Evolutionary conservation across 2,113 vertebrate genomes (phyloP).

Genomic region (Oncorhynchus masou): DNA sequence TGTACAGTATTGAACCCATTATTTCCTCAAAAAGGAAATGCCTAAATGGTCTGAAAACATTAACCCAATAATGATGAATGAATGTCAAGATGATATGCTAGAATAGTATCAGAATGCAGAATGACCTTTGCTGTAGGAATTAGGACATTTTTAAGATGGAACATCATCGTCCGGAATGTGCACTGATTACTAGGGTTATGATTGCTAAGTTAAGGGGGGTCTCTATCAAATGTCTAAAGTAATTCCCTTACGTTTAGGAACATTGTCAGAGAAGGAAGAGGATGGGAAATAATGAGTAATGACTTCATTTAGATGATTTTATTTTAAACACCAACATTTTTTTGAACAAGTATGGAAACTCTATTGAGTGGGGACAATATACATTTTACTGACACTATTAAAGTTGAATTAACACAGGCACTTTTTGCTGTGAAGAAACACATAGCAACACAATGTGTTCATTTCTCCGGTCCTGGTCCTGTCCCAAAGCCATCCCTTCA

Average conservation of each 20-base stretch:
- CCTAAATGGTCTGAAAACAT: constrained; percentile 42
- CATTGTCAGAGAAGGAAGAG: too few species aligned
- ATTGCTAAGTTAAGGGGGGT: too few species aligned
- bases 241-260: too few species aligned
- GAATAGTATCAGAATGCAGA: constrained; percentile 31
- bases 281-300: too few species aligned
- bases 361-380: too few species aligned
- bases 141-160: background rate
- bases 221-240: too few species aligned
- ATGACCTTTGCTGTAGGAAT: constrained; percentile 24
- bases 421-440: background rate
- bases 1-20: constrained; percentile 67
- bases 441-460: constrained; percentile 15
- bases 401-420: background rate
- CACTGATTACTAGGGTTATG: too few species aligned
- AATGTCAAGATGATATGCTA: constrained; percentile 22
- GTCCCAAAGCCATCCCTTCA: constrained; percentile 40
- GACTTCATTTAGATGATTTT: too few species aligned
- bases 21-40: constrained; percentile 53
- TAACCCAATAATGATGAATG: constrained; percentile 46
- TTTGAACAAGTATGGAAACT: too few species aligned
- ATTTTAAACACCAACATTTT: too few species aligned
- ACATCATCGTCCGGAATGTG: too few species aligned
- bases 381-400: too few species aligned
- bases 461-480: constrained; percentile 55